A percentile compares a stretch with the other conserved stretches of the same genome.
Conservation (phyloP, 2,113 vertebrate genomes). For the Neodon shergylaensis region DNA sequence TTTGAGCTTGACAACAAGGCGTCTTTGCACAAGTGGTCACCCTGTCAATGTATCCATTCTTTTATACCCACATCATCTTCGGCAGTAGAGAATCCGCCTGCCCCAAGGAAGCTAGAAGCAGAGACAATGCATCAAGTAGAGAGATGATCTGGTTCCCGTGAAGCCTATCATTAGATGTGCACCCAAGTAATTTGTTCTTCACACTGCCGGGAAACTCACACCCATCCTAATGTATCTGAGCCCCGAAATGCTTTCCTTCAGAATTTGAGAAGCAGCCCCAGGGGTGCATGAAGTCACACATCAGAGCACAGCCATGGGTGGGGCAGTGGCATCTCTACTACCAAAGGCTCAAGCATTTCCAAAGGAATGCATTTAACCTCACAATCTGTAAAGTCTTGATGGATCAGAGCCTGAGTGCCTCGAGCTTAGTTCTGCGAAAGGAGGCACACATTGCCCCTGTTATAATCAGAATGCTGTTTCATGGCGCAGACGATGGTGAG, state of each 20-base stretch:
- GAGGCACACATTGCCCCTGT: not conserved
- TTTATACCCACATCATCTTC: not conserved
- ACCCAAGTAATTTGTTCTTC: not conserved
- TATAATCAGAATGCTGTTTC: not conserved
- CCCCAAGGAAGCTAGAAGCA: not conserved
- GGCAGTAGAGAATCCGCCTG: not conserved
- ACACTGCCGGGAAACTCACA: not conserved
- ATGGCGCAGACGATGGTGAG: not conserved
- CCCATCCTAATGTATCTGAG: not conserved
- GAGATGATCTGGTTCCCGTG: not conserved
- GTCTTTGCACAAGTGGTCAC: not conserved
- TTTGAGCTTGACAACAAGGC: not conserved
- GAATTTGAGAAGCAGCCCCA: not conserved
- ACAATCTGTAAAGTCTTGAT: not conserved
- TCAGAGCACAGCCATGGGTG: not conserved
- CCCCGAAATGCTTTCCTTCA: slow-evolving; percentile 1
- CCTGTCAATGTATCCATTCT: not conserved
- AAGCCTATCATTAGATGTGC: not conserved
- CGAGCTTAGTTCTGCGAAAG: not conserved
- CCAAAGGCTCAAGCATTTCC: not conserved
- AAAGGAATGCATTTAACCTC: not conserved
- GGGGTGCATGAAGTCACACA: not conserved
- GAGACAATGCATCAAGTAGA: not conserved
- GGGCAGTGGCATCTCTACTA: not conserved
- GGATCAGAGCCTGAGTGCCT: not conserved